Base-by-base conservation (phyloP, 2,797 vertebrate genomes). In the Danio kyathit region DNA sequence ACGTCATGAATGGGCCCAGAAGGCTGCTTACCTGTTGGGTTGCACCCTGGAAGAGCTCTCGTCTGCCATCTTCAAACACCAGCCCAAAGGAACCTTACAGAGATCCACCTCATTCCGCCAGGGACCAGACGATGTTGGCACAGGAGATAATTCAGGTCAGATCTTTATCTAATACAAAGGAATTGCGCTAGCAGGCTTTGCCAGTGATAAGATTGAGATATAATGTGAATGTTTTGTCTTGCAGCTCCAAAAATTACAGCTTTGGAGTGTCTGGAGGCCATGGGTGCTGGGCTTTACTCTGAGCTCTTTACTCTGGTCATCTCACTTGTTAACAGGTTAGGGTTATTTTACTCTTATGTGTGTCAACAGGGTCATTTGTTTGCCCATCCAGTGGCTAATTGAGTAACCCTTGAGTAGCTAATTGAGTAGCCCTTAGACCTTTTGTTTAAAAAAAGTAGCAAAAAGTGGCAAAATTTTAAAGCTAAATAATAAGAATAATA, bases 1-100 rank as follows among this genome's bases (percentile, higher is more conserved):
- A 1, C 96, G 95, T 17, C 97, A 99, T 0, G 98, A 99, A 82
- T 99, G 97, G 97, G 97, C 97, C 59, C 98, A 99, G 93, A 99
- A 99, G 85, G 96, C 97, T 0, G 97, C 97, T 0, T 99, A 99
- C 89, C 92, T 99, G 80, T 89, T 99, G 91, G 98, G 98, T 88
- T 99, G 97, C 87, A 95, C 92, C 80, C 90, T 99, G 87, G 98
- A 99, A 89, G 98, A 99, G 83, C 94, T 99, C 56, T 98, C 98
- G 81, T 97, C 97, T 0, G 91, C 96, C 71, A 95, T 98, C 90
- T 99, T 99, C 89, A 99, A 98, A 87, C 96, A 97, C 79, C 96
- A 97, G 82, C 88, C 93, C 82, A 98, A 97, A 91, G 92, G 96
- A 61, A 88, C 90, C 69, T 89, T 98, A 79, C 96, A 98, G 89